A percentile compares a stretch with the other conserved stretches of the same genome.
Conservation (phyloP, 2,797 vertebrate genomes). For the Darevskia mixta region DNA sequence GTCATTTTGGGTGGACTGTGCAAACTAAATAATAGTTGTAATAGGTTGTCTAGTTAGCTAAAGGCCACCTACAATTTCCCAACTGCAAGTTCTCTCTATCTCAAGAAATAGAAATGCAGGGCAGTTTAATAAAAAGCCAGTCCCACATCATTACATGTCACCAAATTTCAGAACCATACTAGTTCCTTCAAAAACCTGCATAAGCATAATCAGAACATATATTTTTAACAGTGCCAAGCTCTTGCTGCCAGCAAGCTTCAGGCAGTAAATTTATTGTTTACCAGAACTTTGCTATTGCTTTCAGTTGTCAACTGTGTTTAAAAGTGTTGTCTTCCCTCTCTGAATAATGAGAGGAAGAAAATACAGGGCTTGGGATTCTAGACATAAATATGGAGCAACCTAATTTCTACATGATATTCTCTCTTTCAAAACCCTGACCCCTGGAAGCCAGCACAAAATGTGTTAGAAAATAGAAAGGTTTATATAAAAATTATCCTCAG, state of each 20-base stretch:
- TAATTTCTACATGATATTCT: slow-evolving; percentile 41
- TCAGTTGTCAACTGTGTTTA: slow-evolving; percentile 38
- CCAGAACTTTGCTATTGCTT: slow-evolving; percentile 27
- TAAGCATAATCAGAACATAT: background rate
- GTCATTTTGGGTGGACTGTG: background rate
- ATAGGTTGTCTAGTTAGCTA: background rate
- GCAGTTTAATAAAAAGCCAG: background rate
- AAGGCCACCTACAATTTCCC: background rate
- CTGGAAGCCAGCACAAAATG: background rate
- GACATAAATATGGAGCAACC: slow-evolving; percentile 49
- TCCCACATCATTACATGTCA: background rate
- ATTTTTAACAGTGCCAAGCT: background rate
- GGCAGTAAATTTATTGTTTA: slow-evolving; percentile 52
- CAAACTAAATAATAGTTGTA: background rate
- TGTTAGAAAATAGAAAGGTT: background rate
- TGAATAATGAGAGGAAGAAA: slow-evolving; percentile 44
- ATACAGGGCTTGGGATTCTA: slow-evolving; percentile 36
- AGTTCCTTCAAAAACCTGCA: background rate
- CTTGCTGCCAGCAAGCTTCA: slow-evolving; percentile 44
- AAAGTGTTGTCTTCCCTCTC: slow-evolving; percentile 32
- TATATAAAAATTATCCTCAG: too few species aligned
- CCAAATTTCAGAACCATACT: background rate
- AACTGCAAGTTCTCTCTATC: background rate
- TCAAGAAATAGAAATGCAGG: background rate
- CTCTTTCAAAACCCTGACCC: background rate